phyloP scores from a whole-genome alignment of 1,140 invertebrate genomes.

The Anoplophora glabripennis region DNA sequence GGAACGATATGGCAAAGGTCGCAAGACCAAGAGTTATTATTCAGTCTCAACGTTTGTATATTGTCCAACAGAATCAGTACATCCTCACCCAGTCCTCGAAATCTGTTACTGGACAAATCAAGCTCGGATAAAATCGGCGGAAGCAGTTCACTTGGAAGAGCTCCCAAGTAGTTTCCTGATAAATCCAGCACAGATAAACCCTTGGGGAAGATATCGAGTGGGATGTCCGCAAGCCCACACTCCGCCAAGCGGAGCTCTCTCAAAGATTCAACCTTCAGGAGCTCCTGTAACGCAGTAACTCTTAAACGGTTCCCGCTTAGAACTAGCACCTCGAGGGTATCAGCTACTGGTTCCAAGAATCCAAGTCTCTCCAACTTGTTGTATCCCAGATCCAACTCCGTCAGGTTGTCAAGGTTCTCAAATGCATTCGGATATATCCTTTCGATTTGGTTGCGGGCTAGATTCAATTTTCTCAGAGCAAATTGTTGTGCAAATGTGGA shows the following conservation, averaged over 20 bases:
- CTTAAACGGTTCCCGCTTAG: slow-evolving; percentile 63
- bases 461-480: slow-evolving; percentile 55
- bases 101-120: slow-evolving; percentile 62
- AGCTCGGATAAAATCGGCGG: slow-evolving; percentile 56
- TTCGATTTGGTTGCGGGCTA: slow-evolving; percentile 68
- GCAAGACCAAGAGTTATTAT: slow-evolving; percentile 66
- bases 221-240: slow-evolving; percentile 51
- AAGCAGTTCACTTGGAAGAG: slow-evolving; percentile 56
- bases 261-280: slow-evolving; percentile 55
- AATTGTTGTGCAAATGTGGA: slow-evolving; percentile 63
- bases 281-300: slow-evolving; percentile 49
- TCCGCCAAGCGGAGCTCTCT: slow-evolving; percentile 58
- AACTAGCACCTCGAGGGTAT: slow-evolving; percentile 59
- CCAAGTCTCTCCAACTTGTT: slow-evolving; percentile 66
- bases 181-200: slow-evolving; percentile 55
- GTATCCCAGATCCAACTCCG: slow-evolving; percentile 66
- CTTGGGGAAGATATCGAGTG: slow-evolving; percentile 47
- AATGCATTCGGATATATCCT: slow-evolving; percentile 65
- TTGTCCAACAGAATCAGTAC: slow-evolving; percentile 56
- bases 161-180: slow-evolving; percentile 57
- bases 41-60: slow-evolving; percentile 54
- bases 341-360: slow-evolving; percentile 57
- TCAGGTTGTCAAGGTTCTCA: slow-evolving; percentile 60
- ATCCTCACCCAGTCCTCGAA: slow-evolving; percentile 57
- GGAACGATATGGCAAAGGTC: slow-evolving; percentile 61